Conservation (phyloP, 2,113 vertebrate genomes). For the Hippocampus abdominalis region DNA sequence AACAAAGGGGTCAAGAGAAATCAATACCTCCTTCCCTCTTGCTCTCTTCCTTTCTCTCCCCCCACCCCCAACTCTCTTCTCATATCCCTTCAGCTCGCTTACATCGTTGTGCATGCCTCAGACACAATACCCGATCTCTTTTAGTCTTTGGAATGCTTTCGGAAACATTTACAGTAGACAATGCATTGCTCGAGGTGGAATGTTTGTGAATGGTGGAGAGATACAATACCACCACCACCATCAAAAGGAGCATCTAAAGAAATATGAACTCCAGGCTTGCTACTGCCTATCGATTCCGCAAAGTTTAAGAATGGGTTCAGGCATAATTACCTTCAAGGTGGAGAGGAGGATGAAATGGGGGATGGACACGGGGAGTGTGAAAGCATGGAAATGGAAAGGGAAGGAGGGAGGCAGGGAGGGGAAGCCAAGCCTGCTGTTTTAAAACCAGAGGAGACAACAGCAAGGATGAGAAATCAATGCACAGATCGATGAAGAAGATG, state of each 20-base stretch:
- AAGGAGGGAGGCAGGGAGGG: constrained; percentile 31
- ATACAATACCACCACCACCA: constrained; percentile 1
- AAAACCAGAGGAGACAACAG: constrained; percentile 70
- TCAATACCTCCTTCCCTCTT: constrained; percentile 65
- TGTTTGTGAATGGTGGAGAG: constrained; percentile 28
- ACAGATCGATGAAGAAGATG: constrained; percentile 69
- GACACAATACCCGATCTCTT: constrained; percentile 8
- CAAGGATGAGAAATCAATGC: constrained; percentile 70
- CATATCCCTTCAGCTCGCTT: constrained; percentile 5
- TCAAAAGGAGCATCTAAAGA: constrained; percentile 16
- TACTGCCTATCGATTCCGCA: constrained; percentile 47
- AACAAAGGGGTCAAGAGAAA: constrained; percentile 73
- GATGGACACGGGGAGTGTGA: constrained; percentile 47
- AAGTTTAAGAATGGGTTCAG: constrained; percentile 16
- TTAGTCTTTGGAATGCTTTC: constrained; percentile 7
- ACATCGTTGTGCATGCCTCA: constrained; percentile 47
- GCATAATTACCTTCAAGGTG: constrained; percentile 46
- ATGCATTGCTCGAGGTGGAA: constrained; percentile 1
- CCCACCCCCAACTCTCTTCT: constrained; percentile 26
- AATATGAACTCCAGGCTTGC: constrained; percentile 43
- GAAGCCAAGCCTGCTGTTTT: constrained; percentile 63
- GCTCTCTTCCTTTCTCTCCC: constrained; percentile 33
- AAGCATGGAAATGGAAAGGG: constrained; percentile 27
- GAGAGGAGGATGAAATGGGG: constrained; percentile 40
- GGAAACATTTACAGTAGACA: neutral